Percentiles rank a stretch among this genome's conserved stretches.
phyloP scores from a whole-genome alignment of 2,888 invertebrate species.

The Phasia obesa region DNA sequence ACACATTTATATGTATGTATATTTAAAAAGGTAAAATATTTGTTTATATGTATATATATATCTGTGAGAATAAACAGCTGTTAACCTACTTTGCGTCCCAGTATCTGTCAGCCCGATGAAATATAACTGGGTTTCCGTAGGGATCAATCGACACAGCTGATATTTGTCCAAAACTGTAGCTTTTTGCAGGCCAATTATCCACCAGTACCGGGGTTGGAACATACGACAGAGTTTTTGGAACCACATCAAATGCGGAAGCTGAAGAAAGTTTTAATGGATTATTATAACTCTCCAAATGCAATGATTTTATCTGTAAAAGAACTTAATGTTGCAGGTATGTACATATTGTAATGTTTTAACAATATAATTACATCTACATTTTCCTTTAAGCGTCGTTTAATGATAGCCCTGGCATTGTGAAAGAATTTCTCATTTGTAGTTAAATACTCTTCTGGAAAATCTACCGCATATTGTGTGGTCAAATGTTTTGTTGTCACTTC shows the following conservation, averaged over 20 bases:
- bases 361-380: constrained; percentile 77
- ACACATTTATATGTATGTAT: too few relatives aligned
- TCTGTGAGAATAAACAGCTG: too few relatives aligned
- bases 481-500: constrained; percentile 74
- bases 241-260: background rate
- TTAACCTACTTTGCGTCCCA: constrained; percentile 80
- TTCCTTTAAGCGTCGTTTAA: constrained; percentile 82
- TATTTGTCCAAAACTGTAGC: constrained; percentile 88
- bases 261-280: constrained; percentile 69
- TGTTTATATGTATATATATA: too few relatives aligned
- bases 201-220: constrained; percentile 86
- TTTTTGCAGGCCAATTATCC: constrained; percentile 85
- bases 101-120: constrained; percentile 89
- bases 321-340: background rate
- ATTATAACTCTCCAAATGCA: constrained; percentile 73
- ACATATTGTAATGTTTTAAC: background rate
- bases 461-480: constrained; percentile 70
- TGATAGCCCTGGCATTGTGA: constrained; percentile 84
- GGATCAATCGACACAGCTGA: constrained; percentile 91
- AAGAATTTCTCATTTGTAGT: constrained; percentile 83
- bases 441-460: constrained; percentile 69
- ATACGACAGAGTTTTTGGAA: constrained; percentile 71
- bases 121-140: constrained; percentile 89
- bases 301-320: constrained; percentile 69
- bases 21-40: too few relatives aligned